A percentile compares a stretch with the other conserved stretches of the same genome.
Evolutionary conservation across 2,113 vertebrate species (phyloP).

Genomic region (Motacilla alba): DNA sequence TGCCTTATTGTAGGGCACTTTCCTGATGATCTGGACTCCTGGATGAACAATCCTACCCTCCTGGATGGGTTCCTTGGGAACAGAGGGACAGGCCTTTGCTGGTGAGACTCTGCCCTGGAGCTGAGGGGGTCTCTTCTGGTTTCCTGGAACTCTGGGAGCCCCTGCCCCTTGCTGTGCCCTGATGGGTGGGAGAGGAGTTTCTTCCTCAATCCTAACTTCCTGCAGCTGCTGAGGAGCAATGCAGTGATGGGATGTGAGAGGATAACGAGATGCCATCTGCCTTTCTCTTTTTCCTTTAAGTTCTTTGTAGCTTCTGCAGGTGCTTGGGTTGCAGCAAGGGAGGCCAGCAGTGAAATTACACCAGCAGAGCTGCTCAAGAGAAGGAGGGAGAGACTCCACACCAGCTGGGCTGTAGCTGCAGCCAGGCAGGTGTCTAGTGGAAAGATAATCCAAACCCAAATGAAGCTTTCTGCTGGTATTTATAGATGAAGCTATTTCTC

Average conservation of each 20-base stretch:
- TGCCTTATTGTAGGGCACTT: background rate
- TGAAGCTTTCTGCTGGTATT: background rate
- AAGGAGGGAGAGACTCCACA: background rate
- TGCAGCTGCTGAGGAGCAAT: background rate
- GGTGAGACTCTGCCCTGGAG: background rate
- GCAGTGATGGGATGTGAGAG: background rate
- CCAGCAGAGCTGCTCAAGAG: background rate
- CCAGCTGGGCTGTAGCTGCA: background rate
- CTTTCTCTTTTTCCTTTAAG: background rate
- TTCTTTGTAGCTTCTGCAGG: background rate
- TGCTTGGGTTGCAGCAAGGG: background rate
- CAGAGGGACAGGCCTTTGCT: background rate
- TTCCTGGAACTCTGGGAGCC: background rate
- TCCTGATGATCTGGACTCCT: background rate
- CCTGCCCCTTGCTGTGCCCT: background rate
- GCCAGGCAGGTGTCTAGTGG: background rate
- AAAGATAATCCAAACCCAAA: background rate
- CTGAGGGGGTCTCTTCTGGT: background rate
- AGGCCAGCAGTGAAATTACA: accelerated
- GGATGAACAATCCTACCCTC: accelerated
- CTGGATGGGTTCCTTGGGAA: background rate
- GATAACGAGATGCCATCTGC: accelerated
- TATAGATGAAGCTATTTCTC: background rate
- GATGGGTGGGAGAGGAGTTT: background rate
- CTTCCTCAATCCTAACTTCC: background rate